phyloP scores from a whole-genome alignment of 2,888 invertebrate genomes.

The Monoplex corrugatus region DNA sequence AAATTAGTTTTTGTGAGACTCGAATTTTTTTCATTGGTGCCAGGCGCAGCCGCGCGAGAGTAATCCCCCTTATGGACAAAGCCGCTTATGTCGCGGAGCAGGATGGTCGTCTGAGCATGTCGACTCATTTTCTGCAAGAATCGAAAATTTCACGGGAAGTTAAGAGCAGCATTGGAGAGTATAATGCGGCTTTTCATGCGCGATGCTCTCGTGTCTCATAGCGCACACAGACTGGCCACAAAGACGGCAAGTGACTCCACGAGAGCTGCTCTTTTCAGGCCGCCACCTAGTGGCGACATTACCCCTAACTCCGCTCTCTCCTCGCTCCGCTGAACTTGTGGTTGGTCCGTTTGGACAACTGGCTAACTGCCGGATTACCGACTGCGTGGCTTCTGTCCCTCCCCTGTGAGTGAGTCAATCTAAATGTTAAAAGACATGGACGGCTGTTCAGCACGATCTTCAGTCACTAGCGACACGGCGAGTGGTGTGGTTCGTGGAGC shows the following conservation, averaged over 20 bases:
- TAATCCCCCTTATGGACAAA: constrained; percentile 53
- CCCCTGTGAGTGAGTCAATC: no score
- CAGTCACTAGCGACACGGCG: no score
- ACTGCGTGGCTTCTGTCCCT: no score
- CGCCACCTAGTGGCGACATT: no score
- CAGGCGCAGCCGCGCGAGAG: constrained; percentile 40
- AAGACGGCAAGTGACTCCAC: constrained; percentile 48
- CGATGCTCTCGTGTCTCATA: constrained; percentile 37
- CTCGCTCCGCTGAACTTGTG: no score
- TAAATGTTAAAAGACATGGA: no score
- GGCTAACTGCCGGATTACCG: no score
- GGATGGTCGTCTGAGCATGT: constrained; percentile 49
- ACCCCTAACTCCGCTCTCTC: no score
- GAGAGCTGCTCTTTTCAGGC: not conserved
- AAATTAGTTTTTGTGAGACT: constrained; percentile 53
- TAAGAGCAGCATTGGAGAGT: constrained; percentile 49
- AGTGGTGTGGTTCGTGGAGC: no score
- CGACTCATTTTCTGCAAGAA: constrained; percentile 56
- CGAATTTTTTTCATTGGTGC: not conserved
- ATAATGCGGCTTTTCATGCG: constrained; percentile 53
- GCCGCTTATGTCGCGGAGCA: constrained; percentile 44
- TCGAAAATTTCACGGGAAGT: constrained; percentile 56
- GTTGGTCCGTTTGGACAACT: no score
- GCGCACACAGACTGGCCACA: constrained; percentile 42
- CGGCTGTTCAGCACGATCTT: no score